phyloP scores from a whole-genome alignment of 2,797 vertebrate genomes.

The Anabacerthia variegaticeps region DNA sequence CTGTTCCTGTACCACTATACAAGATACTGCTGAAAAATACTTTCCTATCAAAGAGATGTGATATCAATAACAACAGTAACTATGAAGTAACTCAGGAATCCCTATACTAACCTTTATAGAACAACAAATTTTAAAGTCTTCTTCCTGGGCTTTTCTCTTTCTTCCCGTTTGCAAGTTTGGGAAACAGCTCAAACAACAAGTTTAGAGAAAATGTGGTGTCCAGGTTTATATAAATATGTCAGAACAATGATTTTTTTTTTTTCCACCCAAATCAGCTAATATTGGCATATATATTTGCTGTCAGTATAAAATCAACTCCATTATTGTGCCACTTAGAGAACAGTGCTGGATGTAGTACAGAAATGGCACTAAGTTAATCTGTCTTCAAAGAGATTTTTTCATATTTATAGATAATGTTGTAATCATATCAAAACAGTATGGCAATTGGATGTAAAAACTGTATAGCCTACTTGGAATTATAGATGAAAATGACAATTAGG shows the following conservation, averaged over 20 bases:
- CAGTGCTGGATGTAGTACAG: background rate
- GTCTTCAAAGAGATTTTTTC: background rate
- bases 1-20: background rate
- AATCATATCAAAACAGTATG: background rate
- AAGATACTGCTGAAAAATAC: background rate
- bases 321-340: background rate
- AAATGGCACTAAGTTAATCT: background rate
- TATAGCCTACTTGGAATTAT: background rate
- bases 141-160: background rate
- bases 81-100: background rate
- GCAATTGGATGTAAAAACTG: background rate
- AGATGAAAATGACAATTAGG: background rate
- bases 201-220: background rate
- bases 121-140: background rate
- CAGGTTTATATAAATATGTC: background rate
- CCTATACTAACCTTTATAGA: background rate
- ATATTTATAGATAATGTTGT: background rate
- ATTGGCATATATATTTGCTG: background rate
- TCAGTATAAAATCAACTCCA: background rate
- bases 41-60: background rate
- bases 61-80: background rate
- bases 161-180: background rate
- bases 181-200: background rate
- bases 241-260: background rate
- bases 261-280: background rate